Conservation (phyloP, 1,140 invertebrate genomes). For the Copidosoma floridanum region DNA sequence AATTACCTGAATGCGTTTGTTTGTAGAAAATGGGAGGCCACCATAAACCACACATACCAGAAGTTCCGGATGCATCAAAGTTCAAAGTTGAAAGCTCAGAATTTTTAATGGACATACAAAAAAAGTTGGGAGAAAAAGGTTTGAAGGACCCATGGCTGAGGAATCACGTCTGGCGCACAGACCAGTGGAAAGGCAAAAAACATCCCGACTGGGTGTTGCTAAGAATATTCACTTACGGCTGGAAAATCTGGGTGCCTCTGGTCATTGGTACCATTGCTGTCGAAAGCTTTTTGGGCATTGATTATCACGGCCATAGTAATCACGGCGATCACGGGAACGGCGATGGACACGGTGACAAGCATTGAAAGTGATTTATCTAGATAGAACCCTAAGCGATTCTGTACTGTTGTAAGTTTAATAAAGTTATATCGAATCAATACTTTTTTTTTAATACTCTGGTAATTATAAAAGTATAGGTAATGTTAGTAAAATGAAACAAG, state of each 20-base stretch:
- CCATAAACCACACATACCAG: slow-evolving; percentile 55
- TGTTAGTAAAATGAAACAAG: slow-evolving; percentile 4
- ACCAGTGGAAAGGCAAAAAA: neutral
- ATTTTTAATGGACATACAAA: slow-evolving; percentile 62
- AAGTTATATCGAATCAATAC: neutral
- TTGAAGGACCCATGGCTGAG: slow-evolving; percentile 82
- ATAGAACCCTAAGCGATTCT: slow-evolving; percentile 1
- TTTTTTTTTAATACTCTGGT: too few species aligned
- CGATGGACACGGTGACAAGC: slow-evolving; percentile 17
- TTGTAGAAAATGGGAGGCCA: slow-evolving; percentile 58
- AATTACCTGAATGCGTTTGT: neutral
- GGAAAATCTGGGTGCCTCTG: slow-evolving; percentile 61
- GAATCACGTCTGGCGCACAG: slow-evolving; percentile 78
- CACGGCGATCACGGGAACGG: slow-evolving; percentile 39
- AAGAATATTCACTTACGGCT: slow-evolving; percentile 52
- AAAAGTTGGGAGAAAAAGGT: slow-evolving; percentile 66
- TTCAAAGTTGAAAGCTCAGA: slow-evolving; percentile 73
- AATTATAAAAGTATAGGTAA: too few species aligned
- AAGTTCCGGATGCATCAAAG: slow-evolving; percentile 67
- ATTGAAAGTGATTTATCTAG: slow-evolving; percentile 25
- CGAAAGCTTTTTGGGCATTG: slow-evolving; percentile 54
- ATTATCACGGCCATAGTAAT: slow-evolving; percentile 52
- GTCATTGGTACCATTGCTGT: slow-evolving; percentile 60
- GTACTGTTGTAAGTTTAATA: slow-evolving; percentile 12
- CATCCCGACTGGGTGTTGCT: neutral